These are phyloP conservation scores for Phoenoteleia sp. DNA, from an alignment of 2,888 invertebrate species.

Conservation along the genomic window DNA sequence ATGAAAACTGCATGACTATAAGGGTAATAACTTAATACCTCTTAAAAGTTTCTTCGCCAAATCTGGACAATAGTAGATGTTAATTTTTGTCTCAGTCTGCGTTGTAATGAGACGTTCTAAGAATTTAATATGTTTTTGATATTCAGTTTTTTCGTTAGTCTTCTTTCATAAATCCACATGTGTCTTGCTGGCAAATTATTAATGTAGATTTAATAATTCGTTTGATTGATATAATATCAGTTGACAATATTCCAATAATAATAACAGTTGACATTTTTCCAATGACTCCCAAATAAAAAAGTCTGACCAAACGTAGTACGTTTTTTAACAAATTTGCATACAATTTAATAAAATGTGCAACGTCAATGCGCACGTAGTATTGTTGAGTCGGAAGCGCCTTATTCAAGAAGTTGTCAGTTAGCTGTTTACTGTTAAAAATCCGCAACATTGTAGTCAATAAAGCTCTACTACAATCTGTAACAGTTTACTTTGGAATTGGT, in stretches of 20 bases:
- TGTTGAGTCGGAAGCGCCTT: not conserved
- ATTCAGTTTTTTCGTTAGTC: no score
- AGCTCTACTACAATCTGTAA: conserved; percentile 37
- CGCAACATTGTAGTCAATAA: conserved; percentile 51
- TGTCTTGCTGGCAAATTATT: not conserved
- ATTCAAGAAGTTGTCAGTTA: conserved; percentile 31
- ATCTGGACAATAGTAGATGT: conserved; percentile 9
- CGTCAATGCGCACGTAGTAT: conserved; percentile 49
- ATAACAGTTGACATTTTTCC: no score
- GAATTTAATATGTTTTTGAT: not conserved
- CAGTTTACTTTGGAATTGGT: conserved; percentile 29
- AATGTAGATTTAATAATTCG: not conserved
- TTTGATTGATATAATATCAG: not conserved
- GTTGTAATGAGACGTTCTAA: not conserved
- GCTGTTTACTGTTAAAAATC: no score
- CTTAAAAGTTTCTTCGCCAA: not conserved
- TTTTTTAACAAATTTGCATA: conserved; percentile 32
- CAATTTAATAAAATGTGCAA: conserved; percentile 46
- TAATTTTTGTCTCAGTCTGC: not conserved
- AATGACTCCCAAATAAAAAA: conserved; percentile 41
- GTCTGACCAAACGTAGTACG: not conserved
- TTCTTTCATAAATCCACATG: no score
- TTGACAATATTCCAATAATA: conserved; percentile 29
- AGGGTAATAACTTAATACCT: conserved; percentile 1
- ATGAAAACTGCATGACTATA: conserved; percentile 12